Evolutionary conservation across 2,797 vertebrate species (phyloP), one percentile per base, ranked within the genome.

Genomic region (Threskiornis aethiopicus): DNA sequence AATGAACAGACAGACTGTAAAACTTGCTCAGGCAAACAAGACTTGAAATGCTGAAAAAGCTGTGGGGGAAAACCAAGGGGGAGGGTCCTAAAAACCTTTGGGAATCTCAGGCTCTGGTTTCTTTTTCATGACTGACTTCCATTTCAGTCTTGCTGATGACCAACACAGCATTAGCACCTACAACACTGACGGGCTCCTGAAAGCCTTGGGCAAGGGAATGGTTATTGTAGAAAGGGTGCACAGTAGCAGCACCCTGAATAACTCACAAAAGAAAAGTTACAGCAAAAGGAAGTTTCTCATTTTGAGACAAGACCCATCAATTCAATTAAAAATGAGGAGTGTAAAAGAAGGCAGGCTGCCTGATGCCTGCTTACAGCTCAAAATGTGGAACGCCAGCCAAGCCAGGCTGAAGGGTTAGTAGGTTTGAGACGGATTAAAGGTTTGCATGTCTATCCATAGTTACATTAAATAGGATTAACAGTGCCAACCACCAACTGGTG

Each of bases 381-480:
- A 77, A 86, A 46, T 1, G 6, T 65, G 47, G 33, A 79, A 41
- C 42, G 41, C 31, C 29, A 89, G 84, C 91, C 57, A 73, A 73
- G 64, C 28, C 76, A 73, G 31, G 41, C 73, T 80, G 90, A 65
- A 90, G 35, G 58, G 59, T 85, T 71, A 81, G 92, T 83, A 66
- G 47, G 55, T 55, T 96, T 88, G 92, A 89, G 75, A 46, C 0
- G 2, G 93, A 92, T 97, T 96, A 96, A 84, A 90, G 61, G 71
- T 90, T 83, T 89, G 75, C 25, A 13, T 65, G 14, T 59, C 84
- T 96, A 75, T 90, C 71, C 46, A 22, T 75, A 85, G 78, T 78
- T 85, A 75, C 3, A 4, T 73, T 71, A 93, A 95, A 80, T 33
- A 81, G 94, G 91, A 95, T 96, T 84, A 94, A 54, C 64, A 49